These are phyloP conservation scores for Drosophila affinis DNA, from an alignment of 2,888 invertebrate genomes.

Conservation along the genomic window DNA sequence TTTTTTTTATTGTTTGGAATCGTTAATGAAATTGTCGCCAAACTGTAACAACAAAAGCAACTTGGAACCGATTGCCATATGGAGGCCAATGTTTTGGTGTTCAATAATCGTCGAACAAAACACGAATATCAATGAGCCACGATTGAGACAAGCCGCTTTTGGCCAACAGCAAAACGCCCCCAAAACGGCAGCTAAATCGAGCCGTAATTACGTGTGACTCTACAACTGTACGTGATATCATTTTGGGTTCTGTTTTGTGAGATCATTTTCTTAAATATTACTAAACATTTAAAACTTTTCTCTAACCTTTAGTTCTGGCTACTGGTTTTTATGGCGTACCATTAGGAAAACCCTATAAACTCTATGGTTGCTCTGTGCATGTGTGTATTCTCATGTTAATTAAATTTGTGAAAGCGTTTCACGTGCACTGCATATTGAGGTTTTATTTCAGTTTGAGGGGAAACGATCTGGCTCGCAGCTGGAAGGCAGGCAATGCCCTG, in stretches of 20 bases:
- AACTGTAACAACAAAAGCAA: conserved; percentile 35
- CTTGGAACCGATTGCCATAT: conserved; percentile 55
- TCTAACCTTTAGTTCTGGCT: neutral
- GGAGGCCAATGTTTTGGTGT: conserved; percentile 55
- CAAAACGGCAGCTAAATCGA: conserved; percentile 11
- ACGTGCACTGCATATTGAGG: conserved; percentile 1
- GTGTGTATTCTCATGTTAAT: conserved; percentile 50
- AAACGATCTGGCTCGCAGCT: neutral
- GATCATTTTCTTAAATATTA: neutral
- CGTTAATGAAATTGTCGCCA: conserved; percentile 74
- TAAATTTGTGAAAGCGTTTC: conserved; percentile 67
- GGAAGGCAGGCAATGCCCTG: neutral
- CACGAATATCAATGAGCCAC: conserved; percentile 49
- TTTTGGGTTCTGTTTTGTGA: neutral
- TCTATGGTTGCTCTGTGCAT: neutral
- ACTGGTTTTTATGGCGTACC: conserved; percentile 9
- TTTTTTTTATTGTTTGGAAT: conserved; percentile 38
- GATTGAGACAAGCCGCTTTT: conserved; percentile 15
- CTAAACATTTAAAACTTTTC: neutral
- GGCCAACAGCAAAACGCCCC: conserved; percentile 48
- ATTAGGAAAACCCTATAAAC: neutral
- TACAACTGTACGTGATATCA: conserved; percentile 31
- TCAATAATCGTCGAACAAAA: conserved; percentile 43
- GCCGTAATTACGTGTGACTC: neutral
- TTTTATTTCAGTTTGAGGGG: neutral